Evolutionary conservation across 2,797 vertebrate species (phyloP).

Genomic region (Chaenodraco wilsoni): DNA sequence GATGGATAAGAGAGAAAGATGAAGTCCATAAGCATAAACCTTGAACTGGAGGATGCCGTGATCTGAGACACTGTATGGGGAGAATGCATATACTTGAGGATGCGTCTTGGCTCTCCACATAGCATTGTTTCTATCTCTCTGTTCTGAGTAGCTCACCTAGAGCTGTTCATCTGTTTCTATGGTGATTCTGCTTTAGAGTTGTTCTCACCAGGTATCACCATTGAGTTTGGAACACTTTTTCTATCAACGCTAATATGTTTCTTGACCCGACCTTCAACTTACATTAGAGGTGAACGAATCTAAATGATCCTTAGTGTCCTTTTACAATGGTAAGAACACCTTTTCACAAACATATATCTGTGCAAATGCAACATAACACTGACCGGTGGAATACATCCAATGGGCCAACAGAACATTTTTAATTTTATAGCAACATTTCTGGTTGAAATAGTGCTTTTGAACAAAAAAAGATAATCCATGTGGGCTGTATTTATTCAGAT

Average conservation of each 20-base stretch:
- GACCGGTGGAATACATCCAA: background rate
- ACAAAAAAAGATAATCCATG: conserved; percentile 11
- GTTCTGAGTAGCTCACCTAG: conserved; percentile 73
- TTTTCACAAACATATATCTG: background rate
- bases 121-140: conserved; percentile 64
- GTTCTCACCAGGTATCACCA: conserved; percentile 24
- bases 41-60: conserved; percentile 35
- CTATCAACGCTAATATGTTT: conserved; percentile 8
- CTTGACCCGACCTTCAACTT: background rate
- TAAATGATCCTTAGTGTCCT: background rate
- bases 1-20: conserved; percentile 28
- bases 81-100: conserved; percentile 40
- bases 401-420: conserved; percentile 1
- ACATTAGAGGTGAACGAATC: too few species aligned
- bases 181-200: conserved; percentile 68
- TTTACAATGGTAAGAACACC: background rate
- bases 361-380: background rate
- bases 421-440: conserved; percentile 11
- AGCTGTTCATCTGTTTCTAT: conserved; percentile 79
- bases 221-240: conserved; percentile 46
- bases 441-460: conserved; percentile 34
- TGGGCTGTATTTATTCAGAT: conserved; percentile 59
- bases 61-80: conserved; percentile 30
- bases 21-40: conserved; percentile 36
- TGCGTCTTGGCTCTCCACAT: conserved; percentile 46